Evolutionary conservation across 1,140 invertebrate species (phyloP).

Genomic region (Sarcophaga peregrina): DNA sequence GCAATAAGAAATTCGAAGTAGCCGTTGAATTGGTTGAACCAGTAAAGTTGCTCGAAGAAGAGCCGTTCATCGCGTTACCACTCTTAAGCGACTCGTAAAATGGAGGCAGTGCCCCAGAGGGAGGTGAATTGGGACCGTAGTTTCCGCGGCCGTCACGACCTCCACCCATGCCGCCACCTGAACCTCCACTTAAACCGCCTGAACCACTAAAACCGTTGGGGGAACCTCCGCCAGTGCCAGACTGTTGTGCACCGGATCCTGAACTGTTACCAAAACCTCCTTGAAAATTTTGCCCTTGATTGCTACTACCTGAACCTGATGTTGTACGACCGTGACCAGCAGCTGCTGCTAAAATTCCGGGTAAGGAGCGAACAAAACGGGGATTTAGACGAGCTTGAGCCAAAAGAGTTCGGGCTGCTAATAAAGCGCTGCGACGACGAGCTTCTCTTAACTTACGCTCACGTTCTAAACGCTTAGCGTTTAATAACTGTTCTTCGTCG

Average conservation of each 20-base stretch:
- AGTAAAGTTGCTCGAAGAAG: conserved; percentile 70
- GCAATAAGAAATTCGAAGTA: conserved; percentile 76
- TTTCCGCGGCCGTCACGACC: conserved; percentile 81
- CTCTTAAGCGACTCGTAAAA: conserved; percentile 87
- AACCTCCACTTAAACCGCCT: conserved; percentile 72
- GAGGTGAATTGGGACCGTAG: conserved; percentile 84
- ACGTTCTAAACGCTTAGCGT: conserved; percentile 54
- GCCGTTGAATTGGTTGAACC: conserved; percentile 69
- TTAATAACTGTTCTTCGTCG: conserved; percentile 59
- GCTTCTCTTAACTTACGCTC: conserved; percentile 58
- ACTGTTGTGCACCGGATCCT: conserved; percentile 67
- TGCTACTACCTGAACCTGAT: conserved; percentile 54
- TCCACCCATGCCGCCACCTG: conserved; percentile 77
- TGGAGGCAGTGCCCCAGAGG: conserved; percentile 83
- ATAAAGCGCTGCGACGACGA: conserved; percentile 58
- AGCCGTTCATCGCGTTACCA: conserved; percentile 74
- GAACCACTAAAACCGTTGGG: conserved; percentile 70
- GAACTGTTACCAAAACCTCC: conserved; percentile 57
- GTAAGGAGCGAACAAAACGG: conserved; percentile 61
- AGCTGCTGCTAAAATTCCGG: conserved; percentile 74
- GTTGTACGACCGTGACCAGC: conserved; percentile 81
- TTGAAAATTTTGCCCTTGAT: conserved; percentile 66
- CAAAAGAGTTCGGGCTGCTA: conserved; percentile 58
- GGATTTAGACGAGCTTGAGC: conserved; percentile 67
- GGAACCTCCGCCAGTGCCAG: conserved; percentile 68